Conservation (phyloP, 92 coral and sea anemone genomes). For the Umimayanthus kanabou region DNA sequence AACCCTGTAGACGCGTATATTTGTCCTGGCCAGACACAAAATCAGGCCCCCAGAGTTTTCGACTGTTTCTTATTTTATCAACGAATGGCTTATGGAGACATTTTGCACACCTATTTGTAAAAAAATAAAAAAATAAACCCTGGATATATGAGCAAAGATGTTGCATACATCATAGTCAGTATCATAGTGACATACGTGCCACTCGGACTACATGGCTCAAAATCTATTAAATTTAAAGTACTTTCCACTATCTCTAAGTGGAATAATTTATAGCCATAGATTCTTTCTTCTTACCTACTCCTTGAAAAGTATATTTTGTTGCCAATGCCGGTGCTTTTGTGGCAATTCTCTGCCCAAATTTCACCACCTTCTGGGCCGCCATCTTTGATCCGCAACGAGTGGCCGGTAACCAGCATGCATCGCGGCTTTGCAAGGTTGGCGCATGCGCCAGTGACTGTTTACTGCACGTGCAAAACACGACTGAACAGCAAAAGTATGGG, state of each 20-base stretch:
- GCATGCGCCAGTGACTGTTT: conserved; percentile 68
- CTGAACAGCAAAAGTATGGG: conserved; percentile 72
- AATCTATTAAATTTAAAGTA: not conserved
- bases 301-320: conserved; percentile 82
- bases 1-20: too few species aligned
- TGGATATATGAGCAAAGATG: not conserved
- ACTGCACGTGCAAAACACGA: conserved; percentile 70
- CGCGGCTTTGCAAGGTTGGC: conserved; percentile 24
- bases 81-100: not conserved
- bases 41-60: not conserved
- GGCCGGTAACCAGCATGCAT: conserved; percentile 62
- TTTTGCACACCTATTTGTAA: too few species aligned
- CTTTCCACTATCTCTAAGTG: not conserved
- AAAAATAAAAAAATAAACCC: too few species aligned
- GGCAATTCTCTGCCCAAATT: conserved; percentile 75
- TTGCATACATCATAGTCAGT: not conserved
- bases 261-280: not conserved
- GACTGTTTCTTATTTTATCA: not conserved
- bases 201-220: too few species aligned
- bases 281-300: conserved; percentile 66
- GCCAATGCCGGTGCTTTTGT: conserved; percentile 82
- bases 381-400: conserved; percentile 77
- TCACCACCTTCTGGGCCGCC: conserved; percentile 89
- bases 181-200: too few species aligned
- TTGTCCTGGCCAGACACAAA: not conserved